A percentile compares a stretch with the other conserved stretches of the same genome.
phyloP scores from a whole-genome alignment of 1,140 invertebrate genomes.

The Drosophila kanapiae region DNA sequence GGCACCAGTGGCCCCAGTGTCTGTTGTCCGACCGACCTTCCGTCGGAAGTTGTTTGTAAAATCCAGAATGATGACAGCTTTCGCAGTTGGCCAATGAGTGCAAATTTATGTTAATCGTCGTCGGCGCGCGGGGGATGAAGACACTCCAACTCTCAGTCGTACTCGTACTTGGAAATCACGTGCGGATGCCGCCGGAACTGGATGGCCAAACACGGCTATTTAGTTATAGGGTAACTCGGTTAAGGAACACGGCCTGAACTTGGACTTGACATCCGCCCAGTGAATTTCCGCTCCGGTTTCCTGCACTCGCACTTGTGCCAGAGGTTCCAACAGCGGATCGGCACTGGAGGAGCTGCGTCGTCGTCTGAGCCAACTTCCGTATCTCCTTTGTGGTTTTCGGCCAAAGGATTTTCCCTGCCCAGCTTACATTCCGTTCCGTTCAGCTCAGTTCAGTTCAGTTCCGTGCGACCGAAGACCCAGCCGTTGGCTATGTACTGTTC shows the following conservation, averaged over 20 bases:
- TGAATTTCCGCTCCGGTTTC: slow-evolving; percentile 76
- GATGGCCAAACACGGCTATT: slow-evolving; percentile 49
- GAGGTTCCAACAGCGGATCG: slow-evolving; percentile 46
- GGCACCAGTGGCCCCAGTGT: slow-evolving; percentile 32
- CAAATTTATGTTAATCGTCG: slow-evolving; percentile 74
- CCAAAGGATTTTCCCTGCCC: slow-evolving; percentile 80
- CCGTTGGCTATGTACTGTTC: slow-evolving; percentile 85
- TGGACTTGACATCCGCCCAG: slow-evolving; percentile 74
- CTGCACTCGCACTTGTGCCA: slow-evolving; percentile 54
- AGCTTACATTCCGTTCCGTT: slow-evolving; percentile 77
- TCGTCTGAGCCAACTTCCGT: slow-evolving; percentile 81
- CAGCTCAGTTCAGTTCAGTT: slow-evolving; percentile 42
- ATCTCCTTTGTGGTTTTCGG: slow-evolving; percentile 84
- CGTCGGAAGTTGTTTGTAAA: slow-evolving; percentile 84
- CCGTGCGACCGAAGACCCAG: slow-evolving; percentile 82
- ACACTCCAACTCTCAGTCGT: background rate
- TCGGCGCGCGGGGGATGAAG: slow-evolving; percentile 22
- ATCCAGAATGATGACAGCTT: slow-evolving; percentile 79
- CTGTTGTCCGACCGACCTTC: slow-evolving; percentile 65
- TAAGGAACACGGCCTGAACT: slow-evolving; percentile 50
- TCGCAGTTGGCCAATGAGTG: slow-evolving; percentile 48
- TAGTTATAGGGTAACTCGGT: slow-evolving; percentile 47
- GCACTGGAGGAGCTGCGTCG: slow-evolving; percentile 62
- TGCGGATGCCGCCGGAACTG: slow-evolving; percentile 64
- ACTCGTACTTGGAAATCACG: slow-evolving; percentile 22